A percentile compares a stretch with the other conserved stretches of the same genome.
These are phyloP conservation scores for Pantherophis alleghaniensis DNA, from an alignment of 2,797 vertebrate genomes.

Conservation along the genomic window DNA sequence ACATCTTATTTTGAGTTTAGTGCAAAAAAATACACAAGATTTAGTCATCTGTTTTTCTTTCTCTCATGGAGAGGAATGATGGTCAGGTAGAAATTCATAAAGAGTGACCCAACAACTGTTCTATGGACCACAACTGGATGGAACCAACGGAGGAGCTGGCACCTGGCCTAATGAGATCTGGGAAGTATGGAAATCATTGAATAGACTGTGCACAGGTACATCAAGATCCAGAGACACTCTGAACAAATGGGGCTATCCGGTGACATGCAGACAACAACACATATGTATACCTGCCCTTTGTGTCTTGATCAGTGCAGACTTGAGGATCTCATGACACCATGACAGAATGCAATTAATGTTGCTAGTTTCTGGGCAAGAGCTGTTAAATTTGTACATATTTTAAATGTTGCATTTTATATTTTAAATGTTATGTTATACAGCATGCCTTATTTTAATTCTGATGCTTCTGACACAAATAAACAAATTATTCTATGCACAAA, in stretches of 20 bases:
- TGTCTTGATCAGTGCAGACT: neutral
- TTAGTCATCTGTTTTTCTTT: neutral
- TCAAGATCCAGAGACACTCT: neutral
- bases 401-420: neutral
- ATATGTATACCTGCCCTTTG: neutral
- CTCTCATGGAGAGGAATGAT: neutral
- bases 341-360: neutral
- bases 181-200: neutral
- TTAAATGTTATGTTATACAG: neutral
- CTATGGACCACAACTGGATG: neutral
- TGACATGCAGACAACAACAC: neutral
- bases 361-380: neutral
- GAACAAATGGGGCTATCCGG: neutral
- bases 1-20: neutral
- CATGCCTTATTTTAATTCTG: neutral
- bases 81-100: neutral
- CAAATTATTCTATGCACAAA: neutral
- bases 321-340: neutral
- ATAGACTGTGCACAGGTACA: neutral
- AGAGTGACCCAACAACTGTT: neutral
- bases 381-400: neutral
- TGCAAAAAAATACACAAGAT: neutral
- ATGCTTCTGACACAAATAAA: neutral
- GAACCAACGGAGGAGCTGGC: neutral
- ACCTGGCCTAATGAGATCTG: neutral